Evolutionary conservation across 2,888 invertebrate species (phyloP), one percentile per base, ranked within the genome.

Genomic region (Protodeltote pygarga): DNA sequence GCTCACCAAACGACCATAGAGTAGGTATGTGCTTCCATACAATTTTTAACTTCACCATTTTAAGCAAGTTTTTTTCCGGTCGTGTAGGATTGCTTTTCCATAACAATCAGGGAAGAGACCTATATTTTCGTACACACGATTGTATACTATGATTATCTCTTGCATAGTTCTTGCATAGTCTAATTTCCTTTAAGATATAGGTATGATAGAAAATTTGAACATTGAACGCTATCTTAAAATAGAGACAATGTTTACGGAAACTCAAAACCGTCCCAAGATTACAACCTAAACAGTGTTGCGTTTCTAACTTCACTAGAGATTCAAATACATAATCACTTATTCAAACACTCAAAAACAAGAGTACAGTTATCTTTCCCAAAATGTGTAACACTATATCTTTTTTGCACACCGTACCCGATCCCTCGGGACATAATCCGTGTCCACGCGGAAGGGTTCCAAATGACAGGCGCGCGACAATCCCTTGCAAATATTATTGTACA

Each of bases 391-490:
- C 51, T 60, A 68, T 59, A 44, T 41, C 57, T 71, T 69, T 73
- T 79, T 72, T 83, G 77, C 69, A 45, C 39, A 65, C 80, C 29
- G 50, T 85, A 57, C 60, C 70, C 55, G 57, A 42, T 65, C 76
- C 65, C 63, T 28, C 14, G 65, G 74, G 77, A 76, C 69, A 58
- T 80, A 83, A 82, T 79, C 78, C 73, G 47, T 71, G 77, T 79
- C 77, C 73, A 85, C 79, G 82, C 87, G 87, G 87, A 87, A 87
- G 87, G 87, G 87, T 84, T 85, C 65, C 75, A 81, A 85, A 85
- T 81, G 82, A 81, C 83, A 81, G 87, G 85, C 87, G 85, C 80
- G 83, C 63, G 67, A 63, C 59, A 66, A 68, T 64, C 55, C 45
- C 34, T 51, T 54, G 62, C 67, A 66, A 76, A 74, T 70, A 69